phyloP scores from a whole-genome alignment of 2,888 invertebrate species.

The Drosophila atroscutellata region DNA sequence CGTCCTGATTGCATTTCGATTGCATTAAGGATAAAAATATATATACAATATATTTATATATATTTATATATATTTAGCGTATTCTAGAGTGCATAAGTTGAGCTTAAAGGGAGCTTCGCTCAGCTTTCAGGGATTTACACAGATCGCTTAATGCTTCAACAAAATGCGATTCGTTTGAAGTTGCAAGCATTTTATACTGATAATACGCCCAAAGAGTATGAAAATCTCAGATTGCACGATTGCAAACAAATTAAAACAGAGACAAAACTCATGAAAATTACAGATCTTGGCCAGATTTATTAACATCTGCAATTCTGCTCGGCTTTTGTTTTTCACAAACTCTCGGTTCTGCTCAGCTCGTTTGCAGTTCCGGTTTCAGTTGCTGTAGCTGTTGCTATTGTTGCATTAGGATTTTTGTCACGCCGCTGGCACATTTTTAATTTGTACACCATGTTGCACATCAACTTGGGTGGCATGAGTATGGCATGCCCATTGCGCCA shows the following conservation, averaged over 20 bases:
- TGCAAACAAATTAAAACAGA: neutral
- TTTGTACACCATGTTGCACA: constrained; percentile 70
- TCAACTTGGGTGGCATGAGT: constrained; percentile 21
- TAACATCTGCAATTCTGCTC: constrained; percentile 1
- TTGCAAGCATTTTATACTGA: neutral
- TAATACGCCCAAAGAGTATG: neutral
- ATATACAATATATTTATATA: too few relatives aligned
- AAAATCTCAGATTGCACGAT: too few relatives aligned
- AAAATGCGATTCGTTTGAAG: neutral
- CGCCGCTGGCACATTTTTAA: constrained; percentile 71
- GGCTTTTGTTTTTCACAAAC: constrained; percentile 12
- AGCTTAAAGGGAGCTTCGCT: neutral
- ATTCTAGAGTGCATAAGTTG: neutral
- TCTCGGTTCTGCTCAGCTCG: constrained; percentile 18
- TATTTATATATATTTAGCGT: neutral
- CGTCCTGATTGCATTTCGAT: constrained; percentile 57
- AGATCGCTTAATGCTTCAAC: neutral
- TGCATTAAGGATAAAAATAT: constrained; percentile 6
- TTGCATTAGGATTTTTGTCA: constrained; percentile 50
- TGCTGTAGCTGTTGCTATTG: constrained; percentile 25
- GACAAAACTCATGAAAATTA: neutral
- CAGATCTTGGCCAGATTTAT: constrained; percentile 16
- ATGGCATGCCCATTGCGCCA: neutral
- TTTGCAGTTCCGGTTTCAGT: constrained; percentile 36
- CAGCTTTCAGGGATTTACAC: neutral